Conservation (phyloP, 2,797 vertebrate genomes). For the Microctenopoma steveboyesi region DNA sequence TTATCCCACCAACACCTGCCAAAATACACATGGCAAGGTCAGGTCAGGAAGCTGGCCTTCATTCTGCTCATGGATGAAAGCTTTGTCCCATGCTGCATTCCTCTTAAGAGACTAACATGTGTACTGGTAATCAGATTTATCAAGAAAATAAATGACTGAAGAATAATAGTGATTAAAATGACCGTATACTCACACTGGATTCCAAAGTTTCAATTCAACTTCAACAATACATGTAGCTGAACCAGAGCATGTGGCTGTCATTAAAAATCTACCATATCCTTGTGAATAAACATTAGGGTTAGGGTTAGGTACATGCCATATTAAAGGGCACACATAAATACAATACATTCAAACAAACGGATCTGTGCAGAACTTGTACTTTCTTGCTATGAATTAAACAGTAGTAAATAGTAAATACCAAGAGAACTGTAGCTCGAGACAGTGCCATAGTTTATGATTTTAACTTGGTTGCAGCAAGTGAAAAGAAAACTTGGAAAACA, state of each 20-base stretch:
- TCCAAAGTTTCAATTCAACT: neutral
- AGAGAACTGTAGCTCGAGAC: neutral
- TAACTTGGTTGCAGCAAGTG: neutral
- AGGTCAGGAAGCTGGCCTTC: conserved; percentile 58
- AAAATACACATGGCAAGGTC: conserved; percentile 80
- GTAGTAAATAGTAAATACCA: neutral
- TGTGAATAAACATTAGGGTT: too few species aligned
- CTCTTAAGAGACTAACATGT: neutral
- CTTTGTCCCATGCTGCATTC: neutral
- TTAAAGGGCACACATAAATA: neutral
- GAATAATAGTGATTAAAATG: neutral
- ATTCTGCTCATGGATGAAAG: conserved; percentile 14
- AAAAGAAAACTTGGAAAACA: neutral
- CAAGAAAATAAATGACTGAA: neutral
- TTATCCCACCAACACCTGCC: conserved; percentile 71
- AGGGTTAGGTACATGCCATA: neutral
- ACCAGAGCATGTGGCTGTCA: neutral
- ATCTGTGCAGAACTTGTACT: too few species aligned
- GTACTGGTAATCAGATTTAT: neutral
- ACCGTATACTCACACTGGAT: neutral
- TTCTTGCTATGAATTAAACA: too few species aligned
- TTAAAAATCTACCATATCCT: neutral
- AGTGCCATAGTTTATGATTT: neutral
- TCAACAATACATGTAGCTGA: neutral
- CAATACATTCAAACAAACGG: too few species aligned